phyloP scores from a whole-genome alignment of 2,888 invertebrate genomes.

The Automeris io region DNA sequence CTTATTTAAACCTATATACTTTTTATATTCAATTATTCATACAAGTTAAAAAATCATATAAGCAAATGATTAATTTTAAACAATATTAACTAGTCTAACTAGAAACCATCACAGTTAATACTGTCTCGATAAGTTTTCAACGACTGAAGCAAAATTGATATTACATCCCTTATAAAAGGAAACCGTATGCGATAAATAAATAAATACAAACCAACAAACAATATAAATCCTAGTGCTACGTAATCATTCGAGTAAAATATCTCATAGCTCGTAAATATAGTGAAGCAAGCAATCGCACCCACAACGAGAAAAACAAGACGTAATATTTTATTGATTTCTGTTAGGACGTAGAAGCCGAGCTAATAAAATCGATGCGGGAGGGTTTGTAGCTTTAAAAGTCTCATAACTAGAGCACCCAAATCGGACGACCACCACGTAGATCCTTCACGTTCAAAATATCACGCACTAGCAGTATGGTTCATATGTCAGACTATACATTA shows the following conservation, averaged over 20 bases:
- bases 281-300: constrained; percentile 12
- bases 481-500: too few relatives aligned
- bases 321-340: constrained; percentile 21
- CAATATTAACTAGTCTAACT: too few relatives aligned
- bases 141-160: too few relatives aligned
- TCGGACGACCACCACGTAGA: constrained; percentile 55
- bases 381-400: constrained; percentile 29
- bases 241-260: constrained; percentile 13
- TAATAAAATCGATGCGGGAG: constrained; percentile 50
- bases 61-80: too few relatives aligned
- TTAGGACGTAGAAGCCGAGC: constrained; percentile 21
- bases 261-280: constrained; percentile 13
- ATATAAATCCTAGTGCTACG: too few relatives aligned
- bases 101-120: too few relatives aligned
- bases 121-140: too few relatives aligned
- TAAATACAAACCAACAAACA: constrained; percentile 9
- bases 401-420: constrained; percentile 40
- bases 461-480: too few relatives aligned
- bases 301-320: constrained; percentile 16
- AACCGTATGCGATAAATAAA: background rate
- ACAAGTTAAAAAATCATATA: too few relatives aligned
- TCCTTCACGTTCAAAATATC: constrained; percentile 21
- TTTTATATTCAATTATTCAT: too few relatives aligned
- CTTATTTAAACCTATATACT: too few relatives aligned
- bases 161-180: too few relatives aligned